A percentile compares a stretch with the other conserved stretches of the same genome.
Conservation (phyloP, 2,113 vertebrate species). For the Campylorhamphus procurvoides region DNA sequence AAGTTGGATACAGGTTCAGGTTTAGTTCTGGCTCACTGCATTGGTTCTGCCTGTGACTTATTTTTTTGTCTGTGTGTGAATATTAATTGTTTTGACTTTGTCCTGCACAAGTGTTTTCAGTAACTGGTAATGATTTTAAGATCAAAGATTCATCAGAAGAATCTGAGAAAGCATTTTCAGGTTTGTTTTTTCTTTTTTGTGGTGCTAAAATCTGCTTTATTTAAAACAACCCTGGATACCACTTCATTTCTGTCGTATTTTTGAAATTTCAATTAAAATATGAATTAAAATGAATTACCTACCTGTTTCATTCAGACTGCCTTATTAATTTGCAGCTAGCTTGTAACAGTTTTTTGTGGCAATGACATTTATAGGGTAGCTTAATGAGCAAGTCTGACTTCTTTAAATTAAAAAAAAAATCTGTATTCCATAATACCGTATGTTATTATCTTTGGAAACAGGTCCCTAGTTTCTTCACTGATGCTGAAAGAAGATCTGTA, state of each 20-base stretch:
- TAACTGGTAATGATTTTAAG: not conserved
- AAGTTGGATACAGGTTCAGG: not conserved
- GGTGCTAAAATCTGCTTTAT: not conserved
- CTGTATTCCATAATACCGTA: not conserved
- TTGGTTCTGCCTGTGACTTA: not conserved
- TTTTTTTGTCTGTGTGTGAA: not conserved
- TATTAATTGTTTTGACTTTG: not conserved
- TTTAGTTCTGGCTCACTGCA: not conserved
- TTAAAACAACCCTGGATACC: not conserved
- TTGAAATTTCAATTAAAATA: not conserved
- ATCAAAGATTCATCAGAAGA: not conserved
- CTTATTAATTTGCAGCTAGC: not conserved
- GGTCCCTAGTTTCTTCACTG: constrained; percentile 95
- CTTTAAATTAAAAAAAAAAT: not conserved
- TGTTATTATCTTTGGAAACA: constrained; percentile 51
- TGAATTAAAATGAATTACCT: not conserved
- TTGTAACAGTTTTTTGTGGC: not conserved
- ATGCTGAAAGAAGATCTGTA: constrained; percentile 90
- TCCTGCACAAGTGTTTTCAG: not conserved
- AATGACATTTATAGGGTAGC: not conserved
- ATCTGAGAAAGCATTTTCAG: not conserved
- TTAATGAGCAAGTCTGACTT: not conserved
- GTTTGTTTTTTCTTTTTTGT: too few species aligned
- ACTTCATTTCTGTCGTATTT: not conserved
- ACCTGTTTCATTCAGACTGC: not conserved